Evolutionary conservation across 1,140 invertebrate genomes (phyloP), one percentile per base, ranked within the genome.

Genomic region (Ganaspis sp.): DNA sequence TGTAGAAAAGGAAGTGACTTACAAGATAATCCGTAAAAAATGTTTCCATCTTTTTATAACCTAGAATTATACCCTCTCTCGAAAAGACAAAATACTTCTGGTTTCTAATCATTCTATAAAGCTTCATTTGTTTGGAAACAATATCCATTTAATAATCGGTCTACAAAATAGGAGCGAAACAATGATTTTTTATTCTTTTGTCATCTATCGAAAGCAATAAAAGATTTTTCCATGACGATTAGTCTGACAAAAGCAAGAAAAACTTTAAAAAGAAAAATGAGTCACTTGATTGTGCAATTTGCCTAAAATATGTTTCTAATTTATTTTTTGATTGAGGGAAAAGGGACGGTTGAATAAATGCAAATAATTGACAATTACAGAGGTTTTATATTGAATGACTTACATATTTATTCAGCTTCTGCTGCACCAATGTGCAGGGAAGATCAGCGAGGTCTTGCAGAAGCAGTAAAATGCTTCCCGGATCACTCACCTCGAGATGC

Each of bases 381-480:
- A 23, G 42, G n/a, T 37, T 1, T 45, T 12, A n/a, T 21, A 58
- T 23, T 69, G 54, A 49, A 34, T 49, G 11, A 82, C 85, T 79
- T 73, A 88, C 87, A 45, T 88, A 87, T 85, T 72, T 83, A 69
- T 88, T 88, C 49, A 88, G 78, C 37, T 84, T 85, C 53, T 81
- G 83, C 70, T 88, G 87, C 6, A 88, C 77, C 40, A 85, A 75
- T 21, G 80, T 85, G 73, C 85, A 87, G 6, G 87, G 84, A 37
- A 88, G 72, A 69, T 85, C 85, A 23, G 81, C 81, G 9, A 88
- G 70, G 45, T 87, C 81, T 45, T 88, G 84, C 12, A 88, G 75
- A 26, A 88, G 70, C 1, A 73, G 69, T 74, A 88, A 79, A 71
- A 85, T 84, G 29, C 19, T 77, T 23, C 77, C 70, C 9, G 77